These are phyloP conservation scores for Calyptommatus sinebrachiatus DNA, from an alignment of 2,113 vertebrate genomes.

Conservation along the genomic window DNA sequence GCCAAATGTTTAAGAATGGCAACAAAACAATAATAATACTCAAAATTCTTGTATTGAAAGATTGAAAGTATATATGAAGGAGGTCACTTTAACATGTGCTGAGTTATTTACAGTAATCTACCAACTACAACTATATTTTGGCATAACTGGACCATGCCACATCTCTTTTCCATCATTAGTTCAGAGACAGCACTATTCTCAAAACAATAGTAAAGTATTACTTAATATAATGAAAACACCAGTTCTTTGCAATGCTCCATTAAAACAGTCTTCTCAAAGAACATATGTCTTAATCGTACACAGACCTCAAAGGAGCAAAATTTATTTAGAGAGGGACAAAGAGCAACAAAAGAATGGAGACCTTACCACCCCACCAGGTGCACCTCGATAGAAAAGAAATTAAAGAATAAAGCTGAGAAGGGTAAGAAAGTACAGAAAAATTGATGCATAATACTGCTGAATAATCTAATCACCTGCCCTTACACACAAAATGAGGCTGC, in stretches of 20 bases:
- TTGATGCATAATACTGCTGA: background rate
- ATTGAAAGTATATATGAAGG: background rate
- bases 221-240: background rate
- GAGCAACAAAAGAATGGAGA: accelerated
- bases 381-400: background rate
- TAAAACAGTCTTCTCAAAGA: background rate
- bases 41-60: background rate
- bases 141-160: background rate
- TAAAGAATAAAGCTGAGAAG: background rate
- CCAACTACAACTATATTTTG: background rate
- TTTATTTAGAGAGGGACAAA: background rate
- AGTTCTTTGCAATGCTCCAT: background rate
- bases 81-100: constrained; percentile 3
- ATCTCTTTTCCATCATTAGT: background rate
- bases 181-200: background rate
- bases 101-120: background rate
- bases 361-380: background rate
- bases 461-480: background rate
- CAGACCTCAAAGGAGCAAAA: background rate
- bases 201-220: background rate
- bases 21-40: constrained; percentile 19
- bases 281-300: constrained; percentile 6
- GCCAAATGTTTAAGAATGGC: background rate
- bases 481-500: background rate
- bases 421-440: background rate